Percentiles rank a stretch among this genome's conserved stretches.
These are phyloP conservation scores for Amia ocellicauda DNA, from an alignment of 2,113 vertebrate genomes.

Conservation along the genomic window DNA sequence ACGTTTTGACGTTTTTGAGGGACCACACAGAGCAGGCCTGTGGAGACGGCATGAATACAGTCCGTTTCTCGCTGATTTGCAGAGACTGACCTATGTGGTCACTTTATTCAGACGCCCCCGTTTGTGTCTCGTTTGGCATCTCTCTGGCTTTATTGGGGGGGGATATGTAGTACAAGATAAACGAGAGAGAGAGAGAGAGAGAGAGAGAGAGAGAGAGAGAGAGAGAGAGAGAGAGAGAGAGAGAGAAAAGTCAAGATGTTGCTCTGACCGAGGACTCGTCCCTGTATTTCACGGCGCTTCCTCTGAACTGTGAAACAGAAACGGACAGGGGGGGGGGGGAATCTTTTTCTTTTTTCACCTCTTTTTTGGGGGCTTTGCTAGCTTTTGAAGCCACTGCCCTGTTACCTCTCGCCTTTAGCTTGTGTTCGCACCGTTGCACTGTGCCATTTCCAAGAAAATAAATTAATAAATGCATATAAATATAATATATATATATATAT, in stretches of 20 bases:
- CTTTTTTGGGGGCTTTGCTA: slow-evolving; percentile 49
- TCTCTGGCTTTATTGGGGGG: not conserved
- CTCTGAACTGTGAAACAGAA: slow-evolving; percentile 53
- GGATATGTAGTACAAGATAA: too few species aligned
- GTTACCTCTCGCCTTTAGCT: slow-evolving; percentile 51
- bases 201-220: too few species aligned
- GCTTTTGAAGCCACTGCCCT: slow-evolving; percentile 47
- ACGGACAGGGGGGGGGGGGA: slow-evolving; percentile 55
- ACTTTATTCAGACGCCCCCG: slow-evolving; percentile 39
- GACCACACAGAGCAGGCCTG: slow-evolving; percentile 37
- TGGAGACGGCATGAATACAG: slow-evolving; percentile 56
- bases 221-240: too few species aligned
- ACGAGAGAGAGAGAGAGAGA: too few species aligned
- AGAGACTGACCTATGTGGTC: slow-evolving; percentile 55
- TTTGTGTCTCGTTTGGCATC: not conserved
- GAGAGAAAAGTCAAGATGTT: slow-evolving; percentile 25
- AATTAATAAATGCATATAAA: too few species aligned
- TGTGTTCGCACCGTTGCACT: slow-evolving; percentile 41
- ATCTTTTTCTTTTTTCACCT: slow-evolving; percentile 51
- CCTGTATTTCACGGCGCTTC: slow-evolving; percentile 25
- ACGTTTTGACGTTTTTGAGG: slow-evolving; percentile 32
- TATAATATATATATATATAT: too few species aligned
- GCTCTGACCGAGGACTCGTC: slow-evolving; percentile 34
- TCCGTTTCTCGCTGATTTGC: slow-evolving; percentile 36
- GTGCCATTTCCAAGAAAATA: slow-evolving; percentile 58